A percentile compares a stretch with the other conserved stretches of the same genome.
Evolutionary conservation across 2,797 vertebrate species (phyloP).

Genomic region (Craterocephalus amniculus): DNA sequence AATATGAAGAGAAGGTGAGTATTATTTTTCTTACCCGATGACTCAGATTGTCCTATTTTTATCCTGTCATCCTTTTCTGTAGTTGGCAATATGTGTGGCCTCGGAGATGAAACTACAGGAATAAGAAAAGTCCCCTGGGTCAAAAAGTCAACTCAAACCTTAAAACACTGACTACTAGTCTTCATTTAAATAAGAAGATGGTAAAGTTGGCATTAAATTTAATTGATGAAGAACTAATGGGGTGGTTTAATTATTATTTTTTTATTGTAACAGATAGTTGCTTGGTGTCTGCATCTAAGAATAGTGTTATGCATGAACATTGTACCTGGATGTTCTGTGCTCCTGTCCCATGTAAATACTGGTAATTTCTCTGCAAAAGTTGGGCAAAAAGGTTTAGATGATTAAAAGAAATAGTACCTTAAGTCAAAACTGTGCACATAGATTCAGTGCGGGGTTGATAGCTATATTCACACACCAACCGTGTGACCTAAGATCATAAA

Average conservation of each 20-base stretch:
- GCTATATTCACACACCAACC: neutral
- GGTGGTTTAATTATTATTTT: too few relatives aligned
- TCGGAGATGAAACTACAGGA: slow-evolving; percentile 63
- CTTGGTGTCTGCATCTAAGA: neutral
- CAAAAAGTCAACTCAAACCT: neutral
- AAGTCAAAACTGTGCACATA: neutral
- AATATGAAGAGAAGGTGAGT: neutral
- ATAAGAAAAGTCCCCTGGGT: slow-evolving; percentile 25
- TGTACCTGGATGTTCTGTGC: slow-evolving; percentile 73
- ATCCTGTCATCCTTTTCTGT: slow-evolving; percentile 67
- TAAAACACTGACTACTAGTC: slow-evolving; percentile 22
- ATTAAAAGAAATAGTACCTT: neutral
- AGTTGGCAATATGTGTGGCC: slow-evolving; percentile 73
- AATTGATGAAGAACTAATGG: neutral
- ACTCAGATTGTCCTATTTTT: slow-evolving; percentile 80
- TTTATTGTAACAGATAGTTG: too few relatives aligned
- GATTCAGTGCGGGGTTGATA: neutral
- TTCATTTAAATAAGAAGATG: slow-evolving; percentile 12
- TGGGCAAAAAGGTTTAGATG: neutral
- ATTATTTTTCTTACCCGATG: slow-evolving; percentile 78
- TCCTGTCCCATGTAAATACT: slow-evolving; percentile 61
- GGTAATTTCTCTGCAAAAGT: slow-evolving; percentile 72
- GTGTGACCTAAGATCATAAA: neutral
- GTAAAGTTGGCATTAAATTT: neutral
- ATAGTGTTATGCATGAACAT: neutral